Percentiles rank a stretch among this genome's conserved stretches.
Evolutionary conservation across 2,888 invertebrate species (phyloP).

Genomic region (Caenorhabditis angaria): DNA sequence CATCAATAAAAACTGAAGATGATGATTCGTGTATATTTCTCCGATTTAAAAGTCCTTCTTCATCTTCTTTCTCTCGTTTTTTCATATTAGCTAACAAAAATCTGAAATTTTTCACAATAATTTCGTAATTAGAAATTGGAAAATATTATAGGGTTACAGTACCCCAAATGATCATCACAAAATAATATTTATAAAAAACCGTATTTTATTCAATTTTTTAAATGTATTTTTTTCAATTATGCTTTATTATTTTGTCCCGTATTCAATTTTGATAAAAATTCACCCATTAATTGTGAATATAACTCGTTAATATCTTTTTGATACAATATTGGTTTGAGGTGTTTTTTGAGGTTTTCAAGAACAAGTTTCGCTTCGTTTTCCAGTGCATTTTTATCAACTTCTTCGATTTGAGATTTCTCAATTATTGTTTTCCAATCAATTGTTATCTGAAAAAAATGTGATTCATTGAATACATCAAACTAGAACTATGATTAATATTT

Average conservation of each 20-base stretch:
- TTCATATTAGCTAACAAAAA: slow-evolving; percentile 24
- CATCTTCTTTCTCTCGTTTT: slow-evolving; percentile 40
- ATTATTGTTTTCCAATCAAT: slow-evolving; percentile 25
- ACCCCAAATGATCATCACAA: not conserved
- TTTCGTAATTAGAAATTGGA: not conserved
- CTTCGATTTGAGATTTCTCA: not conserved
- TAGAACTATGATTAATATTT: too few relatives aligned
- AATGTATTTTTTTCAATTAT: slow-evolving; percentile 7
- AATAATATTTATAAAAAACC: not conserved
- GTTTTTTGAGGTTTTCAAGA: not conserved
- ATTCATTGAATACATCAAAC: too few relatives aligned
- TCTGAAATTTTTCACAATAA: not conserved
- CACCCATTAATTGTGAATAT: slow-evolving; percentile 21
- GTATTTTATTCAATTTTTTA: slow-evolving; percentile 1
- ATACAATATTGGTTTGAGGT: slow-evolving; percentile 16
- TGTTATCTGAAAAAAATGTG: slow-evolving; percentile 21
- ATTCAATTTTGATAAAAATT: not conserved
- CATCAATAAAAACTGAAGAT: slow-evolving; percentile 35
- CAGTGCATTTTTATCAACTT: not conserved
- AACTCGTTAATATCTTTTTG: slow-evolving; percentile 17
- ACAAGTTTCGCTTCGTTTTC: not conserved
- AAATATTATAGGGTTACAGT: not conserved
- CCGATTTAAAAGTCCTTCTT: slow-evolving; percentile 33
- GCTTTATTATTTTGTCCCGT: slow-evolving; percentile 3
- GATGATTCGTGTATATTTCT: slow-evolving; percentile 11